phyloP scores from a whole-genome alignment of 2,113 vertebrate genomes.

The Mustela lutreola region DNA sequence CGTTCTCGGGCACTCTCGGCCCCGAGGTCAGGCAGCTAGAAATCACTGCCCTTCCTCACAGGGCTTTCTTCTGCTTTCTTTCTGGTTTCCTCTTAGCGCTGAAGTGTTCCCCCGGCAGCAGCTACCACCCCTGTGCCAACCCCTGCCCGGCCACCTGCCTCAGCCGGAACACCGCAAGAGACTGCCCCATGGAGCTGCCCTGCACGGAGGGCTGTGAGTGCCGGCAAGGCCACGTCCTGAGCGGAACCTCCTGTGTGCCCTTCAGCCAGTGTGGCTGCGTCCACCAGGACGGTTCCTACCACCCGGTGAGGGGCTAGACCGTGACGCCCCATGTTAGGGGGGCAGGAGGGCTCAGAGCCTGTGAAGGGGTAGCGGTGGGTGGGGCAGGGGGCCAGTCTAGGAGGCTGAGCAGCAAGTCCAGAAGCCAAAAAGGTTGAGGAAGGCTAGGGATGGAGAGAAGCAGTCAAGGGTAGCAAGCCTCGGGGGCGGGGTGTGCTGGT shows the following conservation, averaged over 20 bases:
- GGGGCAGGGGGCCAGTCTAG: accelerated
- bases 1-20: neutral
- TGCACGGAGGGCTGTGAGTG: constrained; percentile 92
- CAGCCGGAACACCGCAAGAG: constrained; percentile 63
- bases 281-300: constrained; percentile 85
- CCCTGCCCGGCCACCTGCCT: constrained; percentile 90
- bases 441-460: neutral
- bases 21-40: neutral
- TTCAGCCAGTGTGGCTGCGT: constrained; percentile 89
- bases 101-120: constrained; percentile 88
- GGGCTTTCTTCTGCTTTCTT: no score
- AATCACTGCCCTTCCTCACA: neutral
- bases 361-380: neutral
- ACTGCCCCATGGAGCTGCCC: constrained; percentile 81
- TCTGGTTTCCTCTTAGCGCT: constrained; percentile 83
- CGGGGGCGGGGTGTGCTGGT: neutral
- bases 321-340: neutral
- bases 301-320: constrained; percentile 82
- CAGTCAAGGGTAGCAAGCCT: neutral
- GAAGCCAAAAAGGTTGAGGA: neutral
- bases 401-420: neutral
- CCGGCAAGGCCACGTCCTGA: constrained; percentile 86
- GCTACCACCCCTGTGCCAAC: constrained; percentile 87
- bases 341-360: neutral
- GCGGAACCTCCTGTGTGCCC: constrained; percentile 90